Evolutionary conservation across 2,888 invertebrate species (phyloP).

Genomic region (Zygaena filipendulae): DNA sequence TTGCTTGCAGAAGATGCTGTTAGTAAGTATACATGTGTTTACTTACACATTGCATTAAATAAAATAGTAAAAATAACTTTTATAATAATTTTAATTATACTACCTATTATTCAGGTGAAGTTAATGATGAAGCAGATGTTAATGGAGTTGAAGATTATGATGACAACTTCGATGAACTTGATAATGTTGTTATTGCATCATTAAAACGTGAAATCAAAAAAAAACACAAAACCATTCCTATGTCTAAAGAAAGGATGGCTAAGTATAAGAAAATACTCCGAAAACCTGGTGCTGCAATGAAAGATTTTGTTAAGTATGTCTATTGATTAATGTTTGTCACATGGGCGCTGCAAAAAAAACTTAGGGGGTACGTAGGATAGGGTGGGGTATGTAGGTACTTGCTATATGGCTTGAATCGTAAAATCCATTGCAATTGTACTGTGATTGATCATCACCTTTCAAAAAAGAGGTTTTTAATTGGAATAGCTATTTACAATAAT

Average conservation of each 20-base stretch:
- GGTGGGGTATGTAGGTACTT: too few species aligned
- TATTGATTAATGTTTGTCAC: too few species aligned
- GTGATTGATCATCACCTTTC: too few species aligned
- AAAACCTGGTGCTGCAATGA: slow-evolving; percentile 35
- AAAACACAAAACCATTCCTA: too few species aligned
- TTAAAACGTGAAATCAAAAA: slow-evolving; percentile 34
- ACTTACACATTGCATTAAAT: background rate
- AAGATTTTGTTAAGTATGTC: slow-evolving; percentile 38
- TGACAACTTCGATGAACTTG: slow-evolving; percentile 32
- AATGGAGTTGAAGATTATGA: slow-evolving; percentile 21
- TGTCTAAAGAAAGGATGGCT: slow-evolving; percentile 7
- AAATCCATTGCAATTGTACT: too few species aligned
- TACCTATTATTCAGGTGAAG: too few species aligned
- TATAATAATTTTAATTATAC: too few species aligned
- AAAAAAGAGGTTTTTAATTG: too few species aligned
- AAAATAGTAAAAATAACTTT: background rate
- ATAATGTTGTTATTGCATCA: slow-evolving; percentile 41
- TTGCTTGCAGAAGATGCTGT: slow-evolving; percentile 41
- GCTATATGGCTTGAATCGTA: too few species aligned
- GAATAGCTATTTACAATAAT: too few species aligned
- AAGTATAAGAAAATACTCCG: background rate
- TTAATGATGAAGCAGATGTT: slow-evolving; percentile 20
- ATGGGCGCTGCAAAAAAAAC: too few species aligned
- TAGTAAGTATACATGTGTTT: slow-evolving; percentile 38
- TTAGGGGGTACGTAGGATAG: too few species aligned